Percentiles rank a stretch among this genome's conserved stretches.
Evolutionary conservation across 2,113 vertebrate genomes (phyloP).

Genomic region (Suricata suricatta): DNA sequence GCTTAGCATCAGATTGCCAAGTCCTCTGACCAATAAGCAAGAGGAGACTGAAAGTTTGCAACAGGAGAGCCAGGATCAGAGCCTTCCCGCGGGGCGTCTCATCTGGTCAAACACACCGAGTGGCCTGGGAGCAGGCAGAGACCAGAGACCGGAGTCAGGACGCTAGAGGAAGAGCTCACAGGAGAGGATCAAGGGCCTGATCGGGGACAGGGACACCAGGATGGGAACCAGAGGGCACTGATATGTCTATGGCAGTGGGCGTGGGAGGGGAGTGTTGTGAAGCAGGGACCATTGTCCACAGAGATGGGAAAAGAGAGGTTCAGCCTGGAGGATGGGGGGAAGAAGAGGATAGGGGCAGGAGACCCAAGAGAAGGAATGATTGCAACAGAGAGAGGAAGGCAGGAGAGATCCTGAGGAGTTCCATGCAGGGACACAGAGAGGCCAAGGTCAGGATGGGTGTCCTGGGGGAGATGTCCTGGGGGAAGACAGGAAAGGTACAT

Average conservation of each 20-base stretch:
- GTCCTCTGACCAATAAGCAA: neutral
- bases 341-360: no score
- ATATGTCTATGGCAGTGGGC: neutral
- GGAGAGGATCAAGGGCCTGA: neutral
- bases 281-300: accelerated
- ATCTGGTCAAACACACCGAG: neutral
- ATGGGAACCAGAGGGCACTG: neutral
- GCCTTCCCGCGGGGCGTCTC: neutral
- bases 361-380: neutral
- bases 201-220: neutral
- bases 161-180: neutral
- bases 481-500: neutral
- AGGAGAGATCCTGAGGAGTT: neutral
- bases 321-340: neutral
- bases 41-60: neutral
- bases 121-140: neutral
- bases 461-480: neutral
- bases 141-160: neutral
- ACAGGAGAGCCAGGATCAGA: neutral
- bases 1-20: neutral
- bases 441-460: neutral
- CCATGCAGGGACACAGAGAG: neutral
- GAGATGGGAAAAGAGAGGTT: neutral
- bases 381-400: neutral
- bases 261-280: neutral